Evolutionary conservation across 2,113 vertebrate genomes (phyloP).

Genomic region (Alosa alosa): DNA sequence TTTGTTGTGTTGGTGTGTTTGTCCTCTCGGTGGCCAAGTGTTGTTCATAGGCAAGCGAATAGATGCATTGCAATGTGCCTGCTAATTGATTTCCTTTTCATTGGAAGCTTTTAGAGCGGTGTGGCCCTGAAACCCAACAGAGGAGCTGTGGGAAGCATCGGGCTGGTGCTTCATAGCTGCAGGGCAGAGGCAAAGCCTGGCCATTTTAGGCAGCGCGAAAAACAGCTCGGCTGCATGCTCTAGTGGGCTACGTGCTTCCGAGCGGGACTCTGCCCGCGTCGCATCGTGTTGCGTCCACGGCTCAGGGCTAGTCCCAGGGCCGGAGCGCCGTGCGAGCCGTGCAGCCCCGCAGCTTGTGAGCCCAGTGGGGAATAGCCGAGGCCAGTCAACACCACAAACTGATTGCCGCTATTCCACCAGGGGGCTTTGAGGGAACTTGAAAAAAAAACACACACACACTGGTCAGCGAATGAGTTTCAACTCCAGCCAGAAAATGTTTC

Average conservation of each 20-base stretch:
- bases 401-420: neutral
- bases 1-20: neutral
- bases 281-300: neutral
- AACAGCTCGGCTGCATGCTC: neutral
- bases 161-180: neutral
- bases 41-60: neutral
- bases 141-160: neutral
- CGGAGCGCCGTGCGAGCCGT: neutral
- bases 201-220: neutral
- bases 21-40: neutral
- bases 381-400: neutral
- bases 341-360: neutral
- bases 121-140: neutral
- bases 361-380: neutral
- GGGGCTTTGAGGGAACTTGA: neutral
- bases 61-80: neutral
- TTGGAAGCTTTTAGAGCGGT: neutral
- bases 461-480: neutral
- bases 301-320: neutral
- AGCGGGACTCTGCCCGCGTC: neutral
- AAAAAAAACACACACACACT: neutral
- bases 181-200: neutral
- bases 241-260: neutral
- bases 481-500: neutral
- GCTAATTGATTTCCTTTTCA: slow-evolving; percentile 7